Percentiles rank a stretch among this genome's conserved stretches.
Conservation (phyloP, 2,113 vertebrate species). For the Chelonoidis abingdonii region DNA sequence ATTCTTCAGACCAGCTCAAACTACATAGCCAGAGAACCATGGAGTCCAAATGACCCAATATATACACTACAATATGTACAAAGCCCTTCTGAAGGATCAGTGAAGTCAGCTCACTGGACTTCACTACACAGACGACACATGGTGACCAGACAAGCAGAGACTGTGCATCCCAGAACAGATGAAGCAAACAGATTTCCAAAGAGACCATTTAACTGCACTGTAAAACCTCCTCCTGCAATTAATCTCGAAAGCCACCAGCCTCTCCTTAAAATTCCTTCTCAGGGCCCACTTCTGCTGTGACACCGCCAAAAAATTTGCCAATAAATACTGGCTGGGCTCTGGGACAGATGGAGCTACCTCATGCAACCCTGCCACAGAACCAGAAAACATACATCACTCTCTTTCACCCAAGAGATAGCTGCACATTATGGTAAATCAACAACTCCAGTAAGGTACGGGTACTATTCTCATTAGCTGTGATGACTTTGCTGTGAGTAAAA, state of each 20-base stretch:
- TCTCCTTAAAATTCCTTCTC: no score
- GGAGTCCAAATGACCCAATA: not conserved
- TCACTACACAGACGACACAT: no score
- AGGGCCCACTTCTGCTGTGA: no score
- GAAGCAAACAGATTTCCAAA: no score
- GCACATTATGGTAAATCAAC: not conserved
- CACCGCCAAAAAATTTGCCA: no score
- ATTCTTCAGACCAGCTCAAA: not conserved
- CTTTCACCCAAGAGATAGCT: not conserved
- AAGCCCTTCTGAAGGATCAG: not conserved
- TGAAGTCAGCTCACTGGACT: not conserved
- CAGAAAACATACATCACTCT: fast-evolving
- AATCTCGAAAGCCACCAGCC: no score
- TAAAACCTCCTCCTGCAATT: no score
- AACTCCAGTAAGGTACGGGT: not conserved
- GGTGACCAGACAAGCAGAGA: no score
- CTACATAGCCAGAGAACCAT: not conserved
- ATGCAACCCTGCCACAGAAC: not conserved
- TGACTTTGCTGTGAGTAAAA: not conserved
- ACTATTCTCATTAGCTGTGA: not conserved
- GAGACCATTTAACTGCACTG: no score
- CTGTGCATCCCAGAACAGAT: no score
- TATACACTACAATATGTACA: not conserved
- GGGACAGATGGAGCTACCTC: not conserved
- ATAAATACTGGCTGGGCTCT: no score